Percentiles rank a stretch among this genome's conserved stretches.
Conservation (phyloP, 2,113 vertebrate species). For the Amazona guildingii region DNA sequence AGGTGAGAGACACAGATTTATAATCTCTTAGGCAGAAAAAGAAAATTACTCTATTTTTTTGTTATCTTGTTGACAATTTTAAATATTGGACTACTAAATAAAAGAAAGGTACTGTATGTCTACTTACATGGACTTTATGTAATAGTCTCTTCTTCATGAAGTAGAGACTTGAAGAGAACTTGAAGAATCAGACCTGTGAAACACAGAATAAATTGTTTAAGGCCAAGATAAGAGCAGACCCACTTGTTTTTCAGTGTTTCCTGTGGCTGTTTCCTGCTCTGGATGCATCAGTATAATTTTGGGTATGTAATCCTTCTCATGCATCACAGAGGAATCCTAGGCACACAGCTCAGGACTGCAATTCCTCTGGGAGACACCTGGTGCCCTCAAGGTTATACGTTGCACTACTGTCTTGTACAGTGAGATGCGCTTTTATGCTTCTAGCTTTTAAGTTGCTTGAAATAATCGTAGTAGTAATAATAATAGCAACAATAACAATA, state of each 20-base stretch:
- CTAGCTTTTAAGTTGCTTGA: not conserved
- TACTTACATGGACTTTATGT: not conserved
- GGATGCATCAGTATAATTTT: accelerated
- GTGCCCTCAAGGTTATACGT: not conserved
- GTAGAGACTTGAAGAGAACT: not conserved
- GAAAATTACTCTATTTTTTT: not conserved
- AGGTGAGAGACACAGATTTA: not conserved
- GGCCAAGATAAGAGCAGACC: not conserved
- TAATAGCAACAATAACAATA: not conserved
- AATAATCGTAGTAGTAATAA: not conserved
- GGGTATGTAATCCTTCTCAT: not conserved
- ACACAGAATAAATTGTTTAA: not conserved
- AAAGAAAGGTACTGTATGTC: not conserved
- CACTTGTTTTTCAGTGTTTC: not conserved
- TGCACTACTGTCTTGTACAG: not conserved
- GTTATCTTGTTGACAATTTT: not conserved
- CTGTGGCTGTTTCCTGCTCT: not conserved
- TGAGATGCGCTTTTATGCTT: not conserved
- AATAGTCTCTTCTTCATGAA: not conserved
- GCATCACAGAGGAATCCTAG: not conserved
- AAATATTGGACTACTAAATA: not conserved
- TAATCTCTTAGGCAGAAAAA: not conserved
- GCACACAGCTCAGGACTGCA: not conserved
- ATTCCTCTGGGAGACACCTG: not conserved
- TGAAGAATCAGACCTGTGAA: not conserved